Conservation (phyloP, 2,888 invertebrate species). For the Cosmia trapezina region DNA sequence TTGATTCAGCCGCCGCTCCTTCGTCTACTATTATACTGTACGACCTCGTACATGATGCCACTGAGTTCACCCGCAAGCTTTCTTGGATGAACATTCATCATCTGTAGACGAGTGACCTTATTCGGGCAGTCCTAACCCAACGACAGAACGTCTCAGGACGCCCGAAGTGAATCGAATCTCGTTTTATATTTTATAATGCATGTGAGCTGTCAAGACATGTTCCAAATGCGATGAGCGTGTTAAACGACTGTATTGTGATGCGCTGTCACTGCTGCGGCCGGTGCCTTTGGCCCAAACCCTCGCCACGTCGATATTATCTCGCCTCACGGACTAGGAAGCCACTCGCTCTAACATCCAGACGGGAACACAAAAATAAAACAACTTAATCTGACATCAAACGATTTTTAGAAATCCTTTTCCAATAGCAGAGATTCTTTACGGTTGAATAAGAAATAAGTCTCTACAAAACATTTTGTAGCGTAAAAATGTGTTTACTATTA, state of each 20-base stretch:
- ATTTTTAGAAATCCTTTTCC: slow-evolving; percentile 69
- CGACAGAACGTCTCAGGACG: slow-evolving; percentile 55
- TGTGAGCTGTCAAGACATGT: slow-evolving; percentile 84
- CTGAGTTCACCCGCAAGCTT: slow-evolving; percentile 38
- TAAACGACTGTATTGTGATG: slow-evolving; percentile 88
- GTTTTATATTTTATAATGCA: slow-evolving; percentile 71
- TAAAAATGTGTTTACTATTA: neutral
- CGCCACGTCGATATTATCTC: slow-evolving; percentile 81
- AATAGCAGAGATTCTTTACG: slow-evolving; percentile 47
- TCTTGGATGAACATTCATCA: slow-evolving; percentile 56
- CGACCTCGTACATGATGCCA: slow-evolving; percentile 28
- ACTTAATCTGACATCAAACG: slow-evolving; percentile 77
- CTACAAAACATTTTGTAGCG: neutral
- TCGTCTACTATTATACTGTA: slow-evolving; percentile 61
- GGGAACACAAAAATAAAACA: slow-evolving; percentile 70
- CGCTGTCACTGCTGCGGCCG: slow-evolving; percentile 83
- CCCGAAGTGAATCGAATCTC: slow-evolving; percentile 72
- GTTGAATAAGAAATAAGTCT: neutral
- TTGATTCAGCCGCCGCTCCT: slow-evolving; percentile 79
- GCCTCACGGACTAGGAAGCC: slow-evolving; percentile 79
- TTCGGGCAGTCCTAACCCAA: slow-evolving; percentile 33
- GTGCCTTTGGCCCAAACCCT: slow-evolving; percentile 79
- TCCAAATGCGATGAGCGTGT: slow-evolving; percentile 88
- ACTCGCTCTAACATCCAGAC: slow-evolving; percentile 70
- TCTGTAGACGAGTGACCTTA: slow-evolving; percentile 60